Evolutionary conservation across 2,797 vertebrate species (phyloP).

Genomic region (Malacoctenus gilli): DNA sequence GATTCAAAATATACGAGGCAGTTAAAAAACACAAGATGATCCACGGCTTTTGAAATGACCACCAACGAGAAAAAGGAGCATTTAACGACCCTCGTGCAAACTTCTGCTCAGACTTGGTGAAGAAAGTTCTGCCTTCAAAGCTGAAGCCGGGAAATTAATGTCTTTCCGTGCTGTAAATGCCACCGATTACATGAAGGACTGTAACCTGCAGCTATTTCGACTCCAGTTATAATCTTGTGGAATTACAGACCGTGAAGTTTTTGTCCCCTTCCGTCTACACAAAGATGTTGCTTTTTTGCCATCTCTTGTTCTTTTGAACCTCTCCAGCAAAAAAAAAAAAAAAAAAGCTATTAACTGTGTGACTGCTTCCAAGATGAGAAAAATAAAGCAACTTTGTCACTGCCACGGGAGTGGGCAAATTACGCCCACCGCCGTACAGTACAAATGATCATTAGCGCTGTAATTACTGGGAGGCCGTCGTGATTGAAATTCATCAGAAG

Average conservation of each 20-base stretch:
- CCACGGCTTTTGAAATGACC: no score
- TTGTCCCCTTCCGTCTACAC: no score
- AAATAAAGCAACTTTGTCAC: slow-evolving; percentile 59
- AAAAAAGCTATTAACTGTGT: slow-evolving; percentile 62
- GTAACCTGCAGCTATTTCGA: slow-evolving; percentile 11
- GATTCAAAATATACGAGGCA: no score
- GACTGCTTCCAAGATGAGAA: slow-evolving; percentile 56
- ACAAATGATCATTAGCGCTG: slow-evolving; percentile 71
- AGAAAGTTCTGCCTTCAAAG: neutral
- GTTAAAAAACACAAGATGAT: no score
- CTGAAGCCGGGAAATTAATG: neutral
- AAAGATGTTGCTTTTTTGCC: no score
- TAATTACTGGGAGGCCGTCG: slow-evolving; percentile 69
- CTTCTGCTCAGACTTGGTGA: no score
- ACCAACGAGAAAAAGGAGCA: no score
- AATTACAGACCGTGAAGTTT: no score
- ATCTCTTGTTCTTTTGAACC: no score
- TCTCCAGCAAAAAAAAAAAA: no score
- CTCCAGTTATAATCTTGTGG: no score
- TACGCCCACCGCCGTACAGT: slow-evolving; percentile 63
- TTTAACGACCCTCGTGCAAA: no score
- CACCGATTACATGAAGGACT: slow-evolving; percentile 6
- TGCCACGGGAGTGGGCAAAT: slow-evolving; percentile 58
- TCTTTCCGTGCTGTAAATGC: neutral
- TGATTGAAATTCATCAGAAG: slow-evolving; percentile 69